Conservation (phyloP, 2,797 vertebrate species). For the Malurus splendens region DNA sequence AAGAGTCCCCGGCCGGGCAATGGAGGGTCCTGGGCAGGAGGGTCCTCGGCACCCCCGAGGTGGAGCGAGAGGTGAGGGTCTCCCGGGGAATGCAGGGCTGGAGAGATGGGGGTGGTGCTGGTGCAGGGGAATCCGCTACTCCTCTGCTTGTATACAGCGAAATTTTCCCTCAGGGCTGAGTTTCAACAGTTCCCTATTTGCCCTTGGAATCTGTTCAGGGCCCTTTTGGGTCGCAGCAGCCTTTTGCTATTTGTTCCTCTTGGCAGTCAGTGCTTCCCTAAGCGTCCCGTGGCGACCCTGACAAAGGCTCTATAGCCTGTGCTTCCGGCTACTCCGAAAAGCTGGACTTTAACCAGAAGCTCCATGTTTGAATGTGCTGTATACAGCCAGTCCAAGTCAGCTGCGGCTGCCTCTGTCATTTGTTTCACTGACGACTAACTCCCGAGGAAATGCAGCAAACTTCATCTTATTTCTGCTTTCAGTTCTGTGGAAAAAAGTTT, state of each 20-base stretch:
- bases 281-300: too few species aligned
- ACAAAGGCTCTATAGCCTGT: accelerated
- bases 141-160: too few species aligned
- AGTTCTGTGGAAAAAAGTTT: background rate
- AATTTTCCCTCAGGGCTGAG: background rate
- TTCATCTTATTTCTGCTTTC: background rate
- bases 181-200: background rate
- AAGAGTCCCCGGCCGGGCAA: background rate
- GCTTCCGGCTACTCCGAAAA: background rate
- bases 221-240: accelerated
- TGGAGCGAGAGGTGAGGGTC: conserved; percentile 48
- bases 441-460: background rate
- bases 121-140: background rate
- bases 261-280: accelerated
- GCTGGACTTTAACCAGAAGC: background rate
- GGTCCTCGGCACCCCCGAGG: background rate
- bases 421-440: background rate
- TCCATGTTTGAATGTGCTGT: accelerated
- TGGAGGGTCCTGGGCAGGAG: conserved; percentile 25
- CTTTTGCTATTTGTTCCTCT: background rate
- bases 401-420: background rate
- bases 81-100: background rate
- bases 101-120: background rate
- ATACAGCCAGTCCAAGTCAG: background rate
- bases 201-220: too few species aligned